Base-by-base conservation (phyloP, 2,888 invertebrate genomes). In the Agapostemon virescens region DNA sequence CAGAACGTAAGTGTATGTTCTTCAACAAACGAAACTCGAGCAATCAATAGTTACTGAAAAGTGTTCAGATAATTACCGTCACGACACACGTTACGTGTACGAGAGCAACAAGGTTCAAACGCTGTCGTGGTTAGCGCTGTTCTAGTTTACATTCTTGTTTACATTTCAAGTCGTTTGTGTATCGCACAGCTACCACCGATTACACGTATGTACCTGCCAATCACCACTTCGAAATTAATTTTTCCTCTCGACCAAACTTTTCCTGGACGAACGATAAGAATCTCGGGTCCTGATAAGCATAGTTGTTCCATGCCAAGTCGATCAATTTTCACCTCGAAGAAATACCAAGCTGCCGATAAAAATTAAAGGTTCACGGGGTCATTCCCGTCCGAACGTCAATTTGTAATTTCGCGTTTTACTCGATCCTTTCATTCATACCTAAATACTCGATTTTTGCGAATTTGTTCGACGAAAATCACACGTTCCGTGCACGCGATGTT, bases 141-240 rank as follows among this genome's bases (percentile, higher is more conserved):
- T n/a, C 55, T 66, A 55, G 30, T 73, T 73, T 26, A 33, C 20
- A n/a, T 42, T 75, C 38, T 40, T 52, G 71, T 55, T 55, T 63
- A 11, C 33, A 42, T 72, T 76, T 42, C 15, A 64, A 33, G 1
- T 33, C 0, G 20, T 26, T 38, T 26, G 11, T 2, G 26, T 26
- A 3, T 13, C 15, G 26, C 38, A 20, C 38, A 26, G 26, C 26
- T 55, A 23, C 38, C 69, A 55, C 26, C 26, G 26, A 26, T 58
- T 7, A 11, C 38, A 55, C 17, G 26, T 33, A 55, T 23, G 26
- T 33, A 55, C 33, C 38, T 55, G 17, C 13, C 20, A 40, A 36
- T 40, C 69, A 36, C 36, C 36, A 36, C 23, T 11, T 23, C 13
- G 23, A 11, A 11, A 69, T 69, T 36, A 11, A 52, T 38, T 64